Evolutionary conservation across 2,888 invertebrate genomes (phyloP).

Genomic region (Cyaniris semiargus): DNA sequence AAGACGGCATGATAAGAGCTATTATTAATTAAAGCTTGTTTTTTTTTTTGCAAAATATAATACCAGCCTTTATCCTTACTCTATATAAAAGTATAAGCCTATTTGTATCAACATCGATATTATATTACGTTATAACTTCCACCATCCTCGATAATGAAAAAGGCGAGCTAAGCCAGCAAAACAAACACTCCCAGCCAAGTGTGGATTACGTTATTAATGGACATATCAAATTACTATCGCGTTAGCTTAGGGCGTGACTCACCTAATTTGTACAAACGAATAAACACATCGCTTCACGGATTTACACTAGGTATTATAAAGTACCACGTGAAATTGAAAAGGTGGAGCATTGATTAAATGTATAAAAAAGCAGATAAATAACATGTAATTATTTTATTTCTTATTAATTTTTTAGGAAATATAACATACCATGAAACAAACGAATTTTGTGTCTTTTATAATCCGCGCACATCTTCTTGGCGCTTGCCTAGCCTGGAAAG

Average conservation of each 20-base stretch:
- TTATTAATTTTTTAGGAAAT: neutral
- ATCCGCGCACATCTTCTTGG: no score
- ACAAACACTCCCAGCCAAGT: slow-evolving; percentile 24
- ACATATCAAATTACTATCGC: slow-evolving; percentile 55
- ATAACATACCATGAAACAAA: neutral
- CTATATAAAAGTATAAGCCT: neutral
- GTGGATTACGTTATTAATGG: slow-evolving; percentile 26
- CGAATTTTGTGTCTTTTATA: no score
- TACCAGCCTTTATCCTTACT: neutral
- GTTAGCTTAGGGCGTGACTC: slow-evolving; percentile 57
- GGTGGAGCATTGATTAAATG: neutral
- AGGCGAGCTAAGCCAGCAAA: slow-evolving; percentile 1
- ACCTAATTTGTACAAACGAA: slow-evolving; percentile 70
- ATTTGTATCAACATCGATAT: neutral
- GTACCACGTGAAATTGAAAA: slow-evolving; percentile 38
- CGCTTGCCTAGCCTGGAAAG: no score
- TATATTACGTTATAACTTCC: neutral
- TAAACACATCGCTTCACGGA: slow-evolving; percentile 64
- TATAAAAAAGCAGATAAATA: neutral
- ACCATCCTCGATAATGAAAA: neutral
- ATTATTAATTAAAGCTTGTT: no score
- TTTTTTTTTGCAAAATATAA: no score
- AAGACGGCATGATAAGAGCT: no score
- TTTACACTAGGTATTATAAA: slow-evolving; percentile 71
- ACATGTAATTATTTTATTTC: neutral